Evolutionary conservation across 2,888 invertebrate species (phyloP), one percentile per base, ranked within the genome.

Genomic region (Chamaedrilus cognettii): DNA sequence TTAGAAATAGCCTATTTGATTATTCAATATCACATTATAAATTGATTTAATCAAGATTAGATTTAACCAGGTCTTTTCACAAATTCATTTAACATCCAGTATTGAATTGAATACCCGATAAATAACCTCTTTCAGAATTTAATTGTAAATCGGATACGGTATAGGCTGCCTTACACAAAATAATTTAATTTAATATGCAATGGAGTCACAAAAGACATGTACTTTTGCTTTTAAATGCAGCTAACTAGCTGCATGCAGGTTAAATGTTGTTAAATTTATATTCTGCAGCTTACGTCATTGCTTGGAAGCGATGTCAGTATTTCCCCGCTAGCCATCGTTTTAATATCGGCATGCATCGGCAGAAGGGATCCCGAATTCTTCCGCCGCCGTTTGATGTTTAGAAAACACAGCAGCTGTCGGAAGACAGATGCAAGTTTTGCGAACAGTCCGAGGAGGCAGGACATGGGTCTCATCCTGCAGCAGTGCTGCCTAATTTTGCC

Each of bases 301-400:
- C 60, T 68, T 51, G 68, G 67, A 15, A 67, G 58, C 30, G 67
- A 64, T 31, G 50, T 32, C 32, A 51, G 55, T n/a, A 64, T 30
- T n/a, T 68, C 64, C 31, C 62, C 62, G 30, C 26, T 31, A 26
- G 33, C 28, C n/a, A 68, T 11, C 31, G 52, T 26, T 23, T 51
- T 58, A 26, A 35, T 4, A 32, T 49, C 50, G 19, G 58, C 31
- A 32, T 68, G 64, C 35, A 69, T 50, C 23, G 69, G 69, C n/a
- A 69, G 58, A 33, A 69, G 26, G 31, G 60, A 30, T n/a, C 69
- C 69, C 2, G 69, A 69, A 50, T 69, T 64, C 42, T 69, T 69
- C 28, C 69, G 62, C 32, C 62, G 56, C 50, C 69, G 57, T 60
- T 33, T 65, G 3, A 69, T 58, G 42, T 69, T 66, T n/a, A 69